Evolutionary conservation across 2,888 invertebrate species (phyloP).

Genomic region (Ctena decussata): DNA sequence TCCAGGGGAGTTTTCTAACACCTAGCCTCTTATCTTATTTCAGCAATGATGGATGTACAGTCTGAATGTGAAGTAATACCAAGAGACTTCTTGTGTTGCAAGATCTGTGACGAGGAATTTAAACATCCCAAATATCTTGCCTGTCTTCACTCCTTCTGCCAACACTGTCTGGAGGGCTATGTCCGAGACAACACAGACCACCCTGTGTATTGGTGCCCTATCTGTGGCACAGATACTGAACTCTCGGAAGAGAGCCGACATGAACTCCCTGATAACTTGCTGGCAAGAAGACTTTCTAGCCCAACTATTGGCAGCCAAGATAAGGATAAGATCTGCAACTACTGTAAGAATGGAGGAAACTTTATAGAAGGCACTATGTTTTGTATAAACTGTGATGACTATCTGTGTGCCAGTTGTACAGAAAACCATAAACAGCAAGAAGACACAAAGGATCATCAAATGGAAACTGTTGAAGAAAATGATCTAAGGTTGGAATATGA

Average conservation of each 20-base stretch:
- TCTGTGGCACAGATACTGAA: slow-evolving; percentile 74
- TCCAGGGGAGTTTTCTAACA: too few relatives aligned
- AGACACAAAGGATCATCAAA: slow-evolving; percentile 75
- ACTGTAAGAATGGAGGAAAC: slow-evolving; percentile 74
- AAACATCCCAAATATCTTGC: slow-evolving; percentile 77
- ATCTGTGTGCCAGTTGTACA: slow-evolving; percentile 74
- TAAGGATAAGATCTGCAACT: slow-evolving; percentile 66
- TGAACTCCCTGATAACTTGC: slow-evolving; percentile 74
- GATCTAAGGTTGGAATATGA: slow-evolving; percentile 54
- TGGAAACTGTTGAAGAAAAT: slow-evolving; percentile 71
- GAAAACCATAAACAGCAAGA: slow-evolving; percentile 69
- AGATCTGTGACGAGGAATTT: slow-evolving; percentile 79
- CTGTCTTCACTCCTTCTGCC: slow-evolving; percentile 78
- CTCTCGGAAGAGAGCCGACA: slow-evolving; percentile 44
- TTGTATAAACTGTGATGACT: slow-evolving; percentile 80
- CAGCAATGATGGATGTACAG: slow-evolving; percentile 75
- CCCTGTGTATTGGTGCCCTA: slow-evolving; percentile 74
- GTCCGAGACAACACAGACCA: slow-evolving; percentile 58
- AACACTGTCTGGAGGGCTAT: slow-evolving; percentile 65
- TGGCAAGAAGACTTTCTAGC: slow-evolving; percentile 74
- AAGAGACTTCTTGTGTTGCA: slow-evolving; percentile 78
- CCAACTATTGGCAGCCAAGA: slow-evolving; percentile 54
- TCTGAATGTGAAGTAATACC: slow-evolving; percentile 79
- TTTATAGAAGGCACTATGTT: slow-evolving; percentile 69
- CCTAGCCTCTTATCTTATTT: too few relatives aligned